phyloP scores from a whole-genome alignment of 1,140 invertebrate genomes.

The Campoletis sonorensis region DNA sequence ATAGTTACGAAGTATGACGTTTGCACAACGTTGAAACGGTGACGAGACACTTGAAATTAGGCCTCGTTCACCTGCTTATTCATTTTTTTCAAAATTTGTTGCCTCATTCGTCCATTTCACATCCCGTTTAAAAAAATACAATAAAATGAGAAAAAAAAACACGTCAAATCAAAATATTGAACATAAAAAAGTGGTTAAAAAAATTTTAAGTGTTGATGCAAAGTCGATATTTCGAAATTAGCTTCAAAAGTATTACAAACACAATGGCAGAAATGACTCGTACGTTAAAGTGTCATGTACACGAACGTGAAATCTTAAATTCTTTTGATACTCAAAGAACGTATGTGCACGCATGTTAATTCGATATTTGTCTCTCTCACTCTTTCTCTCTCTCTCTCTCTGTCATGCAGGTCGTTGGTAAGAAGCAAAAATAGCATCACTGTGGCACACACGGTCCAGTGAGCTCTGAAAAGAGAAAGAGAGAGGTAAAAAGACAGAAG shows the following conservation, averaged over 20 bases:
- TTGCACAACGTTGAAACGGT: constrained; percentile 9
- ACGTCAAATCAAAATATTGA: neutral
- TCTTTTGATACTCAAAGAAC: neutral
- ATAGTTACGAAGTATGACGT: constrained; percentile 19
- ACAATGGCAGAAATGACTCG: too few relatives aligned
- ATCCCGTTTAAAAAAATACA: neutral
- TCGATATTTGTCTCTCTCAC: too few relatives aligned
- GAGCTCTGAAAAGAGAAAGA: too few relatives aligned
- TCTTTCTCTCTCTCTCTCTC: constrained; percentile 5
- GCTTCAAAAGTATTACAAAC: too few relatives aligned
- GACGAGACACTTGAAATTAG: constrained; percentile 29
- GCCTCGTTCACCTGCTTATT: neutral
- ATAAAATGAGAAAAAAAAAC: neutral
- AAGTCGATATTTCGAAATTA: too few relatives aligned
- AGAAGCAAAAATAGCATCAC: constrained; percentile 49
- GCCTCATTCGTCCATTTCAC: neutral
- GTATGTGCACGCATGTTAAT: neutral
- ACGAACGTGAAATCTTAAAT: too few relatives aligned
- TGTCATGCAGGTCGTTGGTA: constrained; percentile 27
- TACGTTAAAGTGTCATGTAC: too few relatives aligned
- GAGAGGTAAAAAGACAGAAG: neutral
- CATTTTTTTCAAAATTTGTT: neutral
- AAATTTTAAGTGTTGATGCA: too few relatives aligned
- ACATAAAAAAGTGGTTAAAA: too few relatives aligned
- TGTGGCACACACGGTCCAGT: constrained; percentile 36